Conservation (phyloP, 92 coral and sea anemone genomes). For the Plumapathes pennacea region DNA sequence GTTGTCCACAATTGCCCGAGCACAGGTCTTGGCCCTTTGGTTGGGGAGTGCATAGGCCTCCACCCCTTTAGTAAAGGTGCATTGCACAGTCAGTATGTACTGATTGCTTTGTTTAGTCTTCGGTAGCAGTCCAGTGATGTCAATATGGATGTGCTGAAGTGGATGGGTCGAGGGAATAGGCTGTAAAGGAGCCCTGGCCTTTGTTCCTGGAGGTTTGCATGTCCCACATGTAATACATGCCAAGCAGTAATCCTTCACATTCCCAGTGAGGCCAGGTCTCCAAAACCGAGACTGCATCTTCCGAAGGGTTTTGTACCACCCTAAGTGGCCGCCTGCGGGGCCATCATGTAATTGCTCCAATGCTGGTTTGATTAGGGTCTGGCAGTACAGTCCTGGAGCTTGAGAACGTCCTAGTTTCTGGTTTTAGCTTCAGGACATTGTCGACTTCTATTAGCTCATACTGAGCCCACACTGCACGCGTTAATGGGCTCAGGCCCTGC, state of each 20-base stretch:
- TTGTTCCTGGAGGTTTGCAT: conserved; percentile 10
- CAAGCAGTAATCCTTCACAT: conserved; percentile 32
- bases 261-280: conserved; percentile 42
- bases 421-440: conserved; percentile 2
- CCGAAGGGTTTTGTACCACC: conserved; percentile 36
- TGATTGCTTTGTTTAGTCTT: conserved; percentile 28
- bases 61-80: conserved; percentile 52
- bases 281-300: conserved; percentile 55
- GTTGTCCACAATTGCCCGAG: conserved; percentile 31
- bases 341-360: conserved; percentile 30
- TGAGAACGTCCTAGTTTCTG: not conserved
- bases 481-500: conserved; percentile 3
- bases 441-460: conserved; percentile 6
- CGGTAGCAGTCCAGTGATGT: conserved; percentile 52
- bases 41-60: conserved; percentile 56
- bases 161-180: conserved; percentile 38
- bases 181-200: conserved; percentile 31
- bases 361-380: conserved; percentile 13
- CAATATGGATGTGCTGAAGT: conserved; percentile 48
- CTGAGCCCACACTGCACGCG: conserved; percentile 25
- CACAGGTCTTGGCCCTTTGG: conserved; percentile 44
- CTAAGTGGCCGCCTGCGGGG: conserved; percentile 22
- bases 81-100: conserved; percentile 33
- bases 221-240: conserved; percentile 22
- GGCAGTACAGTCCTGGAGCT: conserved; percentile 28